Base-by-base conservation (phyloP, 2,888 invertebrate species). In the Melitaea athalia region DNA sequence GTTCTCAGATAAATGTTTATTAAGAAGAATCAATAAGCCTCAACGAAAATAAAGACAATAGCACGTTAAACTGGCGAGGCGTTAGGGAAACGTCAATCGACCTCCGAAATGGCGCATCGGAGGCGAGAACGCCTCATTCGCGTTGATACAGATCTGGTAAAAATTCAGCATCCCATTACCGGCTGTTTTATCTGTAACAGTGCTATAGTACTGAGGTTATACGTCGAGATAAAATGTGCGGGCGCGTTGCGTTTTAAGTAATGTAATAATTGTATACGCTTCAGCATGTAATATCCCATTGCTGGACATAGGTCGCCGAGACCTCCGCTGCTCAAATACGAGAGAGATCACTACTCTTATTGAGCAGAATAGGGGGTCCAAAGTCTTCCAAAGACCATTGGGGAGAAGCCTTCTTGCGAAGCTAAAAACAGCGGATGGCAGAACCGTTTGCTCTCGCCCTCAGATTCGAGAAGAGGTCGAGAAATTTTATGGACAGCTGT, bases 111-210 rank as follows among this genome's bases (percentile, higher is more conserved):
- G 75, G 73, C 75, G 71, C 76, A 75, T 76, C 73, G 73, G 67
- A 69, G 69, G 70, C 53, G 67, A 55, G 74, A 75, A 76, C 71
- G 78, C 74, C 72, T 72, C 74, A 68, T 76, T 75, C 69, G 66
- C 72, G 71, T 71, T 72, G 77, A 76, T 77, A 77, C 78, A 79
- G 85, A 86, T 86, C 79, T 78, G 79, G 81, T 83, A 84, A 87
- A 87, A 88, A 89, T 85, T 86, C 85, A 81, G 81, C 31, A 72
- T 76, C 72, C 86, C 87, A 89, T 91, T 89, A 89, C 89, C 85
- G 84, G 85, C 77, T 83, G 89, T 87, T 91, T 89, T 91, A 91
- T 89, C 86, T 83, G 85, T 68, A 75, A 63, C 74, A 73, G 76
- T 77, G 74, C 74, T 69, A 69, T 61, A 69, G 72, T 52, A 31